Evolutionary conservation across 2,113 vertebrate genomes (phyloP), one percentile per base, ranked within the genome.

Genomic region (Macroglossus sobrinus): DNA sequence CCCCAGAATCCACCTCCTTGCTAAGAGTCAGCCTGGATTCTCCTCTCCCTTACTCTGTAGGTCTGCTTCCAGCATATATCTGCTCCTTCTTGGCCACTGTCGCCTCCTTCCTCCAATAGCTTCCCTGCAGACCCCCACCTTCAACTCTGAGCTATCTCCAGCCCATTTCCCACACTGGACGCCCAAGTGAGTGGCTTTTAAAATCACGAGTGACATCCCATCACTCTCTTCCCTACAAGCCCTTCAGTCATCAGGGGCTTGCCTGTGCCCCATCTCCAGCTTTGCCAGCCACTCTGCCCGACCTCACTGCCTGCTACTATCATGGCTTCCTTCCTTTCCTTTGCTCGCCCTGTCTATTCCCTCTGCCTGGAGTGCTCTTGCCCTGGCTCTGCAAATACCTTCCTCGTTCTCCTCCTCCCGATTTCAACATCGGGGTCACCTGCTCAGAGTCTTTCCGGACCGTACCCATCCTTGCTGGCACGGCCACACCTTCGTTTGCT

Each of bases 271-370:
- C 14, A 0, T 53, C 68, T 69, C 78, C 50, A 24, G 11, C 30
- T 11, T 55, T 22, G 9, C 68, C 3, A 4, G 66, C 24, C 64
- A 6, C 47, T 50, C 53, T 26, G 71, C 16, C 7, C 0, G 0
- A 4, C 57, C 79, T 64, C 45, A 16, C n/a, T 26, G 35, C 55
- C n/a, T 45, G 64, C 69, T 90, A 6, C 38, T 69, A 7, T 22
- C 26, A 6, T 0, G 16, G n/a, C 21, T 33, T 40, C 87, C 21
- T 33, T 40, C 87, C 59, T 92, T 82, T 64, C n/a, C 66, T 61
- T 72, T 57, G 26, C 59, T 43, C 45, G 22, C 9, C 63, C 50
- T 53, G 15, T 24, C 47, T 78, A 3, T 68, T 79, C 14, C 24
- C 28, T 63, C 50, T 69, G 13, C 35, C 55, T 61, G 79, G 88